Evolutionary conservation across 37 sponge, comb jelly and placozoan genomes (phyloP).

Genomic region (Diacarnus erythraeanus): DNA sequence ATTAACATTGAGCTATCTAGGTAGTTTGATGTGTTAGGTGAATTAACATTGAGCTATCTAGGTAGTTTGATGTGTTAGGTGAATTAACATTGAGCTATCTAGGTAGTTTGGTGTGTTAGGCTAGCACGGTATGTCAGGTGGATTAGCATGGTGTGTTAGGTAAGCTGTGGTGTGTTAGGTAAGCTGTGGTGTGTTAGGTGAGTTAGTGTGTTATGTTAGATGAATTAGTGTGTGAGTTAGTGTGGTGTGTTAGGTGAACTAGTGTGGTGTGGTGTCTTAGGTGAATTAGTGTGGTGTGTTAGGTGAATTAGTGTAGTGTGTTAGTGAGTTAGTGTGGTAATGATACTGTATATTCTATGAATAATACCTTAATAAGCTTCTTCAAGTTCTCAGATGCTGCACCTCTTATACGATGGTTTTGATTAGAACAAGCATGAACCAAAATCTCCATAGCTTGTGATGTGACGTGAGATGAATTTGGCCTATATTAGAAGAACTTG

Average conservation of each 20-base stretch:
- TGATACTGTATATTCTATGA: too few species aligned
- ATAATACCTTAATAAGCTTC: conserved; percentile 65
- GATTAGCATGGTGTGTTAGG: background rate
- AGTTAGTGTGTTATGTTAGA: background rate
- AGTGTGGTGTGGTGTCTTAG: background rate
- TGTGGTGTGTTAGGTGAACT: background rate
- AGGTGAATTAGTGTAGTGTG: too few species aligned
- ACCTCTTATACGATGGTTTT: conserved; percentile 30
- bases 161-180: background rate
- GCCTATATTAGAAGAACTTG: background rate
- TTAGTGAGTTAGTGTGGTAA: background rate
- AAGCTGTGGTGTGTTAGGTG: background rate
- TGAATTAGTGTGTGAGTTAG: background rate
- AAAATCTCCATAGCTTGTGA: conserved; percentile 40
- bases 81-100: background rate
- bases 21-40: background rate
- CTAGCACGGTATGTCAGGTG: background rate
- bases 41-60: background rate
- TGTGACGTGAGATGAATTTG: conserved; percentile 5
- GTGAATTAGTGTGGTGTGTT: too few species aligned
- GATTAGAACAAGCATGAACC: conserved; percentile 45
- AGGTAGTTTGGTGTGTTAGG: background rate
- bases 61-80: background rate
- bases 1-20: background rate
- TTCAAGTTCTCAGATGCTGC: conserved; percentile 52